Conservation (phyloP, 2,797 vertebrate species). For the Arrhamphus sclerolepis region DNA sequence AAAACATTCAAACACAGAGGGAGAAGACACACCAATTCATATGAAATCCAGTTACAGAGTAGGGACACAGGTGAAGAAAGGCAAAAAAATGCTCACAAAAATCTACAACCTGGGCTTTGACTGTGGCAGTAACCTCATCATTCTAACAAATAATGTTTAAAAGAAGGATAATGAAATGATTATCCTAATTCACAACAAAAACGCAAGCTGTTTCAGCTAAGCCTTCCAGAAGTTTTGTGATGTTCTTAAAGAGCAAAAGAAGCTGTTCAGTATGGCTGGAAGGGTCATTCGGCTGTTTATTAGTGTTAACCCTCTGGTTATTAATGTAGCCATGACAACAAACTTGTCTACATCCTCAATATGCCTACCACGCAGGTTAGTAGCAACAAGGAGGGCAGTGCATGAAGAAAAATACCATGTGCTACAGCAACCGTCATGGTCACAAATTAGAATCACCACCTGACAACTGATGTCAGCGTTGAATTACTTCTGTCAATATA, state of each 20-base stretch:
- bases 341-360: slow-evolving; percentile 8
- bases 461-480: no score
- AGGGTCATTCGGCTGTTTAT: neutral
- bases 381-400: no score
- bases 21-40: slow-evolving; percentile 2
- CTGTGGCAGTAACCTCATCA: neutral
- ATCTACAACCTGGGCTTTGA: slow-evolving; percentile 1
- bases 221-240: slow-evolving; percentile 5
- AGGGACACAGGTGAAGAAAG: slow-evolving; percentile 1
- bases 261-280: neutral
- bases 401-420: neutral
- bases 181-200: neutral
- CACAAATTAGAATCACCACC: neutral
- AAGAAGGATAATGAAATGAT: slow-evolving; percentile 1
- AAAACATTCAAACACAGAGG: slow-evolving; percentile 8
- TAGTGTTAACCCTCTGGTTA: slow-evolving; percentile 9
- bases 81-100: slow-evolving; percentile 14
- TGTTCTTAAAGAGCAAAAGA: slow-evolving; percentile 6
- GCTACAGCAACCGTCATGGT: neutral
- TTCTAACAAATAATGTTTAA: slow-evolving; percentile 2
- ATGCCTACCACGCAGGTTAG: neutral
- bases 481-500: no score
- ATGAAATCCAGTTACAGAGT: slow-evolving; percentile 13
- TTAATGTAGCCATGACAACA: slow-evolving; percentile 17
- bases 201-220: slow-evolving; percentile 6